Evolutionary conservation across 2,888 invertebrate genomes (phyloP), one percentile per base, ranked within the genome.

Genomic region (Petrolisthes manimaculis): DNA sequence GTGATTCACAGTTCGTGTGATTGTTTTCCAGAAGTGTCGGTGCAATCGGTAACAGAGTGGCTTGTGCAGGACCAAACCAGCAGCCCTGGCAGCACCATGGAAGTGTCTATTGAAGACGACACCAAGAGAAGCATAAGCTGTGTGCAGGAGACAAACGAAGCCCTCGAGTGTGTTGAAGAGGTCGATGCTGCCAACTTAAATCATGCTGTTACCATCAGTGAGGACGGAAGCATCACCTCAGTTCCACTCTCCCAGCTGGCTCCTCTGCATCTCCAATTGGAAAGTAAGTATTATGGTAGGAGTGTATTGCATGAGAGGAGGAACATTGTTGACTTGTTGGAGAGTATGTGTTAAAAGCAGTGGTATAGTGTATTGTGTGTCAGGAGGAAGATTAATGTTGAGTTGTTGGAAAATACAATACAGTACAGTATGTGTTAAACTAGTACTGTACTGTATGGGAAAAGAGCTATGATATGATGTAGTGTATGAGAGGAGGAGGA

Each of bases 231-330:
- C 56, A 88, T 88, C 14, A 88, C 87, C 51, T 84, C 87, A 24
- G 69, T 88, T 21, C 87, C 87, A 71, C 84, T 88, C 69, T 84
- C 84, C 24, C 87, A 88, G 69, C 83, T 88, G n/a, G 79, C 87
- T 51, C 87, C 87, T 24, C 24, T 88, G 78, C 87, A 88, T n/a
- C 53, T 88, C 0, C 87, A 88, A 74, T 61, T 88, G 21, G 87
- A 88, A 56, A 88, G 87, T 88, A 80, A 84, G 87, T 80, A n/a
- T 18, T 61, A 3, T 12, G 18, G 18, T 9, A 61, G 9, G 61
- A 61, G 9, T 61, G 9, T 61, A 18, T 12, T 61, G 18, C 18
- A 18, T 61, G 61, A 61, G 9, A 61, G 61, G 37, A 37, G 37
- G 37, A 37, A 37, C 37, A 37, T 37, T 37, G 37, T 37, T 37